Percentiles rank a stretch among this genome's conserved stretches.
These are phyloP conservation scores for Semaprochilodus insignis DNA, from an alignment of 2,797 vertebrate genomes.

Conservation along the genomic window DNA sequence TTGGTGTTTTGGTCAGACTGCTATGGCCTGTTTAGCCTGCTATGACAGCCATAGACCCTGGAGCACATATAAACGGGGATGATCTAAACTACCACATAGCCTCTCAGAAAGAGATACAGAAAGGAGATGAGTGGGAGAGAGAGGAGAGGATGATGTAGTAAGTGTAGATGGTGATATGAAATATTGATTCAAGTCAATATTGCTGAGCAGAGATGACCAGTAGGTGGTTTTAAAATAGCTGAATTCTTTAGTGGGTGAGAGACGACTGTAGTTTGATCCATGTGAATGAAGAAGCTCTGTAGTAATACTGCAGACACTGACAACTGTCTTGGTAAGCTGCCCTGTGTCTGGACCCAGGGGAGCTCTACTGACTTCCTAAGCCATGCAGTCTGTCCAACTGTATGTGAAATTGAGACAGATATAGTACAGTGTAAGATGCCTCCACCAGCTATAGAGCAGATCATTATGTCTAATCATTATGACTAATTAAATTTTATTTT, in stretches of 20 bases:
- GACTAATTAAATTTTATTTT: too few species aligned
- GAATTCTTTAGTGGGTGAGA: constrained; percentile 1
- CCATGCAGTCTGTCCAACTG: too few species aligned
- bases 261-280: constrained; percentile 20
- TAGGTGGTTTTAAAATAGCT: constrained; percentile 23
- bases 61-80: constrained; percentile 7
- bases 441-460: too few species aligned
- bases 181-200: constrained; percentile 45
- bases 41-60: not conserved
- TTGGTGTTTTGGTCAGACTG: not conserved
- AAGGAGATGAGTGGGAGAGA: constrained; percentile 15
- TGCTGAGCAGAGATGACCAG: constrained; percentile 29
- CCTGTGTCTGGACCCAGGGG: not conserved
- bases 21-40: not conserved
- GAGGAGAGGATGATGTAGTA: constrained; percentile 16
- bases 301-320: constrained; percentile 2
- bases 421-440: too few species aligned
- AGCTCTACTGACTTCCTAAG: not conserved
- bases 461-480: too few species aligned
- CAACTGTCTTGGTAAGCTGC: not conserved
- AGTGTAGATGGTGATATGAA: constrained; percentile 10
- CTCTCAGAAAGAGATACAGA: constrained; percentile 18
- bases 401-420: not conserved
- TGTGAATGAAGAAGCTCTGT: constrained; percentile 11
- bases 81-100: constrained; percentile 14